phyloP scores from a whole-genome alignment of 2,113 vertebrate genomes.

The Cyanocitta stelleri region DNA sequence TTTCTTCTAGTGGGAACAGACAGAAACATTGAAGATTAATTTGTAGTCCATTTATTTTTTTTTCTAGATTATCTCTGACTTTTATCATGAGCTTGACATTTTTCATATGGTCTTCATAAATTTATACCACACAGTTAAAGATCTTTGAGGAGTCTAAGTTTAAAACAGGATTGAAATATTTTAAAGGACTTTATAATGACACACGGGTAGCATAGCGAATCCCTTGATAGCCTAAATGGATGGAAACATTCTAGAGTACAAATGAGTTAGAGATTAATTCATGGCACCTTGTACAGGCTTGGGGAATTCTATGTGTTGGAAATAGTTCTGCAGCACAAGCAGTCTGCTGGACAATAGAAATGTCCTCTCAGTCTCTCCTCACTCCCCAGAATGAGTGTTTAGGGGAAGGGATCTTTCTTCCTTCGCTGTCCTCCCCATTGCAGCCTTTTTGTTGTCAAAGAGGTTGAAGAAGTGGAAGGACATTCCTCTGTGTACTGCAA shows the following conservation, averaged over 20 bases:
- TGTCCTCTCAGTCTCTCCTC: background rate
- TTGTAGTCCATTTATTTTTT: background rate
- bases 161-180: conserved; percentile 3
- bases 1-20: background rate
- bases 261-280: background rate
- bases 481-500: background rate
- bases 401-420: background rate
- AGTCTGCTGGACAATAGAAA: background rate
- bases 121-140: background rate
- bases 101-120: background rate
- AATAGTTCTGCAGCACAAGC: background rate
- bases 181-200: background rate
- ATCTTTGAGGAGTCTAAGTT: conserved; percentile 26
- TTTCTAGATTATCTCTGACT: background rate
- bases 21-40: background rate
- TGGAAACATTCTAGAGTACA: background rate
- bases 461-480: background rate
- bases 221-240: background rate
- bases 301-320: background rate
- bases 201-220: background rate
- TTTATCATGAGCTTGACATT: background rate
- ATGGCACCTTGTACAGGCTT: background rate
- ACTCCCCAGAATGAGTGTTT: background rate
- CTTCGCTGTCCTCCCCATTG: background rate
- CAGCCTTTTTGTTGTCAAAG: background rate